Conservation (phyloP, 1,140 invertebrate species). For the Cyphomyrmex costatus region DNA sequence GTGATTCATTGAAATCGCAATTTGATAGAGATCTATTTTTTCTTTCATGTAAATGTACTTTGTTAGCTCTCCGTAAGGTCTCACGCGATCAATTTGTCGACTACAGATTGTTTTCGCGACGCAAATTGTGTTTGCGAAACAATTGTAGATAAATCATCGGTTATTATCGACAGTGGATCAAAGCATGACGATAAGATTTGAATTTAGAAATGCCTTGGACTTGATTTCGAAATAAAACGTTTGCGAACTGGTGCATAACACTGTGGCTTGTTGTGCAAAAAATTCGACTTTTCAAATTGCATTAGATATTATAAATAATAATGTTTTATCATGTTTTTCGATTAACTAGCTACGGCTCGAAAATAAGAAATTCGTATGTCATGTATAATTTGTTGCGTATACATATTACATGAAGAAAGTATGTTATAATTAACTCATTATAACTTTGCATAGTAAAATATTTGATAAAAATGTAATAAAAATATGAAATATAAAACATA, state of each 20-base stretch:
- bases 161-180: slow-evolving; percentile 40
- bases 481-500: neutral
- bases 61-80: slow-evolving; percentile 11
- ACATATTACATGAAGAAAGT: neutral
- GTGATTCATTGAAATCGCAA: slow-evolving; percentile 13
- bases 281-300: slow-evolving; percentile 1
- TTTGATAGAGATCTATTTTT: slow-evolving; percentile 45
- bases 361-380: neutral
- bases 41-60: neutral
- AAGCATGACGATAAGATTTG: slow-evolving; percentile 29
- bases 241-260: neutral
- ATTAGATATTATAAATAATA: neutral
- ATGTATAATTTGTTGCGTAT: neutral
- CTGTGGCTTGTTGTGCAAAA: neutral
- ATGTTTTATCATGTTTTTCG: neutral
- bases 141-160: slow-evolving; percentile 31
- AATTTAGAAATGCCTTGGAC: slow-evolving; percentile 25
- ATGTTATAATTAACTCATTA: neutral
- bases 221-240: slow-evolving; percentile 3
- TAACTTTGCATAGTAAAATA: neutral
- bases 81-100: slow-evolving; percentile 54
- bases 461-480: neutral
- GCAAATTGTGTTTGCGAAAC: slow-evolving; percentile 44
- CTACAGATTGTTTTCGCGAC: slow-evolving; percentile 47
- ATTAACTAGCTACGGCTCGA: neutral